Evolutionary conservation across 1,140 invertebrate species (phyloP).

Genomic region (Spodoptera litura): DNA sequence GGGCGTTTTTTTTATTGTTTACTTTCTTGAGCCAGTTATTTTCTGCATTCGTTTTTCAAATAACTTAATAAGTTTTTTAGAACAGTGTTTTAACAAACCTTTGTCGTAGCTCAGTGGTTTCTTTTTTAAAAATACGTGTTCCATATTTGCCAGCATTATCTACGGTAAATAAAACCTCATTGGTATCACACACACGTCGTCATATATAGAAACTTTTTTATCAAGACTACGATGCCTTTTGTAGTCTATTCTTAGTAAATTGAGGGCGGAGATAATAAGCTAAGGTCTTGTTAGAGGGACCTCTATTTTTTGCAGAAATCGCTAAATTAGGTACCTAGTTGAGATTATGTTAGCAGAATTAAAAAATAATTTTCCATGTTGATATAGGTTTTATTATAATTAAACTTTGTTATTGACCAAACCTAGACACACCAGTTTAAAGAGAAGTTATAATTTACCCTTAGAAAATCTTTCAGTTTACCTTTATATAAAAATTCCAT

Average conservation of each 20-base stretch:
- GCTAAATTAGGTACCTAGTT: neutral
- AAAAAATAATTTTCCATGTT: neutral
- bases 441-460: too few relatives aligned
- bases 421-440: too few relatives aligned
- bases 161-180: slow-evolving; percentile 12
- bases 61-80: too few relatives aligned
- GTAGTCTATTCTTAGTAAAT: slow-evolving; percentile 10
- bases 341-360: neutral
- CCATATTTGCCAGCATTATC: neutral
- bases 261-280: slow-evolving; percentile 34
- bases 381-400: too few relatives aligned
- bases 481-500: too few relatives aligned
- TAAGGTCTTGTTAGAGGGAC: slow-evolving; percentile 7
- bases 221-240: slow-evolving; percentile 1
- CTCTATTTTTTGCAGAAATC: slow-evolving; percentile 22
- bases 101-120: neutral
- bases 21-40: too few relatives aligned
- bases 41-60: too few relatives aligned
- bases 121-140: neutral
- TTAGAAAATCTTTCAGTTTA: too few relatives aligned
- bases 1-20: too few relatives aligned
- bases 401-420: too few relatives aligned
- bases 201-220: slow-evolving; percentile 14
- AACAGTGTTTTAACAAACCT: neutral
- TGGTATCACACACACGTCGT: slow-evolving; percentile 34